Percentiles rank a stretch among this genome's conserved stretches.
Conservation (phyloP, 2,888 invertebrate genomes). For the Apamea epomidion region DNA sequence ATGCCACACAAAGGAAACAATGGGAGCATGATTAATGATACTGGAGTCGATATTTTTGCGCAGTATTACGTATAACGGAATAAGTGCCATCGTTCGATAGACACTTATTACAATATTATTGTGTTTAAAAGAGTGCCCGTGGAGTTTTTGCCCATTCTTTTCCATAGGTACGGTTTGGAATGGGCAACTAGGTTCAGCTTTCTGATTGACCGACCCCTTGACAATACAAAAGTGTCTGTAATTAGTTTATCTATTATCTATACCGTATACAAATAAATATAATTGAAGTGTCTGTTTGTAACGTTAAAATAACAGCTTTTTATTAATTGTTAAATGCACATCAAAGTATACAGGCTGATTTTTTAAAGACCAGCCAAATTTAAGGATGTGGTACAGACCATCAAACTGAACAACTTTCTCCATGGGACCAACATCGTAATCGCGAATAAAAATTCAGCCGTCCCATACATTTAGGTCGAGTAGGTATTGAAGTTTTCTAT, state of each 20-base stretch:
- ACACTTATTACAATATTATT: conserved; percentile 22
- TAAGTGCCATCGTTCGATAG: conserved; percentile 22
- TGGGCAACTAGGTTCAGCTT: not conserved
- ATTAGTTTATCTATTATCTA: not conserved
- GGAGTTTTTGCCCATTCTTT: not conserved
- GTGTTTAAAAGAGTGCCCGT: not conserved
- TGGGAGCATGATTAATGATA: conserved; percentile 51
- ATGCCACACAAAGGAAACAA: conserved; percentile 48
- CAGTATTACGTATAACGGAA: conserved; percentile 30
- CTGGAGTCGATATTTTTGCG: conserved; percentile 39
- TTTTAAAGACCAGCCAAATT: too few relatives aligned
- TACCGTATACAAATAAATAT: not conserved
- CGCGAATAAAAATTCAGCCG: too few relatives aligned
- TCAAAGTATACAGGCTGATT: too few relatives aligned
- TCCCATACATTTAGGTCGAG: too few relatives aligned
- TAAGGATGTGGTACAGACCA: too few relatives aligned
- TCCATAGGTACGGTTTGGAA: not conserved
- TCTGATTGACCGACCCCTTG: too few relatives aligned
- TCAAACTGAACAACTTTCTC: too few relatives aligned
- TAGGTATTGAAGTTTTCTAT: too few relatives aligned
- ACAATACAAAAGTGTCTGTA: too few relatives aligned
- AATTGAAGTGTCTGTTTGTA: not conserved
- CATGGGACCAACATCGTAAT: too few relatives aligned
- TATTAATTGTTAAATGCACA: not conserved
- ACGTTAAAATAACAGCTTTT: not conserved